phyloP scores from a whole-genome alignment of 2,113 vertebrate species.

The Scomber colias region DNA sequence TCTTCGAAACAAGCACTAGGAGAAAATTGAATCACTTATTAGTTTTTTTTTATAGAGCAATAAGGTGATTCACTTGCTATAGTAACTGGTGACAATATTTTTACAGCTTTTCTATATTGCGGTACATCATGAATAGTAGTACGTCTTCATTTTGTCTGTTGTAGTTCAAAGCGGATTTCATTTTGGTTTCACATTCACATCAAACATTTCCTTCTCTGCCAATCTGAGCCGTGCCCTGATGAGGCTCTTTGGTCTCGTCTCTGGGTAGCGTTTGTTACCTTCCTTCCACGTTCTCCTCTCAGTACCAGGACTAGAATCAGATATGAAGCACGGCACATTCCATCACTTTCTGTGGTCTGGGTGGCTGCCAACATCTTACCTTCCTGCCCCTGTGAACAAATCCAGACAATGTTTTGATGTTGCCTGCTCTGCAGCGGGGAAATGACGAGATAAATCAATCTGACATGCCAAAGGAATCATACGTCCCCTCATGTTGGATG shows the following conservation, averaged over 20 bases:
- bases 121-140: not conserved
- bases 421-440: conserved; percentile 27
- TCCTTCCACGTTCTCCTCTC: conserved; percentile 25
- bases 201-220: conserved; percentile 10
- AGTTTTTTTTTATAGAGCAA: conserved; percentile 38
- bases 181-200: conserved; percentile 13
- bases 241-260: conserved; percentile 37
- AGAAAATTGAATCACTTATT: conserved; percentile 40
- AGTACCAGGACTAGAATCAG: conserved; percentile 41
- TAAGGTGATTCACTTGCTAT: conserved; percentile 9
- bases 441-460: conserved; percentile 48
- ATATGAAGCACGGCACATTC: conserved; percentile 63
- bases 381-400: conserved; percentile 59
- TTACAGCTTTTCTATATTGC: not conserved
- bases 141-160: not conserved
- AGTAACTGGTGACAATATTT: not conserved
- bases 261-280: conserved; percentile 28
- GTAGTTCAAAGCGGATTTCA: not conserved
- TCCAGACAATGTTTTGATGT: conserved; percentile 52
- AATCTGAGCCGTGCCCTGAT: not conserved
- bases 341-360: conserved; percentile 44
- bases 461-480: conserved; percentile 22
- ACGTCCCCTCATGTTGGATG: not conserved
- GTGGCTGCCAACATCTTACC: conserved; percentile 53
- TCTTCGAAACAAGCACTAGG: conserved; percentile 31